These are phyloP conservation scores for Peromyscus polionotus DNA, from an alignment of 2,113 vertebrate species.

Conservation along the genomic window DNA sequence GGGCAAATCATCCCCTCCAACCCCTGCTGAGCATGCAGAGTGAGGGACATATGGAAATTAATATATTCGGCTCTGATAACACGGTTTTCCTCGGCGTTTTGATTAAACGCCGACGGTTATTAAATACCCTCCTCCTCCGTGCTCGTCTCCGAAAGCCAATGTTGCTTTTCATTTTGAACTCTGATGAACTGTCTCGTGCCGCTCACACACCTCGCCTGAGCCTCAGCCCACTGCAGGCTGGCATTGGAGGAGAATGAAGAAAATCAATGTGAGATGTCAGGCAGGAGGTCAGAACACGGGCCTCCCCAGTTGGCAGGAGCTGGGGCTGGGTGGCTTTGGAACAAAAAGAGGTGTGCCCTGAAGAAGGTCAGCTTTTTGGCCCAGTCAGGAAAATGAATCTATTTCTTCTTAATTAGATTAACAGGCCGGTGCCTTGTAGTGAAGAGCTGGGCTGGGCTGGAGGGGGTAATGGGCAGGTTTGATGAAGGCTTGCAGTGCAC, in stretches of 20 bases:
- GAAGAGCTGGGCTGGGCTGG: neutral
- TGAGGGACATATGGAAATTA: constrained; percentile 81
- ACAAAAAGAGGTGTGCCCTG: constrained; percentile 67
- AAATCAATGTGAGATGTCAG: constrained; percentile 87
- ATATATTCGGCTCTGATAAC: constrained; percentile 74
- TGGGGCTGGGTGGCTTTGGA: neutral
- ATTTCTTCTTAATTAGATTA: constrained; percentile 68
- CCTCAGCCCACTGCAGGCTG: constrained; percentile 55
- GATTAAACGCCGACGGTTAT: constrained; percentile 85
- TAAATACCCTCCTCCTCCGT: constrained; percentile 79
- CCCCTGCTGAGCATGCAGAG: constrained; percentile 74
- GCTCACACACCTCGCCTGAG: constrained; percentile 68
- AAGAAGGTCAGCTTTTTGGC: neutral
- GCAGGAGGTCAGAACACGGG: constrained; percentile 80
- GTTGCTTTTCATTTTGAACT: constrained; percentile 86
- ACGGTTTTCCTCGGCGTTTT: constrained; percentile 71
- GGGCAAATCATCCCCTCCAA: constrained; percentile 22
- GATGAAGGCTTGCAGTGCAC: neutral
- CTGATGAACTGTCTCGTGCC: constrained; percentile 85
- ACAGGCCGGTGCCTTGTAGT: constrained; percentile 18
- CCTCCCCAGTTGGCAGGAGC: constrained; percentile 46
- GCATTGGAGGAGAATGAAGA: constrained; percentile 63
- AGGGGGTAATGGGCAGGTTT: neutral
- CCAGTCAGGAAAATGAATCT: constrained; percentile 74
- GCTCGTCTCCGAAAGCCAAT: constrained; percentile 81